These are phyloP conservation scores for Hemithea aestivaria DNA, from an alignment of 2,888 invertebrate genomes.

Conservation along the genomic window DNA sequence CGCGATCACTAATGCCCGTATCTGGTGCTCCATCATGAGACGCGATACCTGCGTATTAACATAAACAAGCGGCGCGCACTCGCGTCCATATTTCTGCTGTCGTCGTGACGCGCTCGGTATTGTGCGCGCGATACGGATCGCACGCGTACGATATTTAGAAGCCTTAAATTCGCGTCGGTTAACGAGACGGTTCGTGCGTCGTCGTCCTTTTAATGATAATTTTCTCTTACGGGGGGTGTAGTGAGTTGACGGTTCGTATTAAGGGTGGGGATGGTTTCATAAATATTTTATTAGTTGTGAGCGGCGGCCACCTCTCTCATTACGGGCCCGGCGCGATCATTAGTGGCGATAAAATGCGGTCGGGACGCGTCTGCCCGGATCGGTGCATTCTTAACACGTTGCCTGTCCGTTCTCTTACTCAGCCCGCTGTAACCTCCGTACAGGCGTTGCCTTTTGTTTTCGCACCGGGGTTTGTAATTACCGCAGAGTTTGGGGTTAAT, in stretches of 20 bases:
- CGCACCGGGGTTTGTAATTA: constrained; percentile 48
- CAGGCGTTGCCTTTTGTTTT: constrained; percentile 50
- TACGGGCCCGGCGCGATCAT: constrained; percentile 60
- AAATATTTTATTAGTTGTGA: constrained; percentile 73
- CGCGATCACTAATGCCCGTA: constrained; percentile 40
- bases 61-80: constrained; percentile 63
- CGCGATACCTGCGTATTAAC: constrained; percentile 69
- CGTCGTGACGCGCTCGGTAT: constrained; percentile 73
- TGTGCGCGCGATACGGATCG: constrained; percentile 76
- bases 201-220: constrained; percentile 29
- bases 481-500: constrained; percentile 37
- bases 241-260: constrained; percentile 66
- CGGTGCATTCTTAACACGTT: constrained; percentile 50
- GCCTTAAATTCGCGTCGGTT: constrained; percentile 71
- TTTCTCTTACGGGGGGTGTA: constrained; percentile 37
- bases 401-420: constrained; percentile 10
- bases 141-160: constrained; percentile 71
- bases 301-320: constrained; percentile 59
- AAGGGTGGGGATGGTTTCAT: constrained; percentile 63
- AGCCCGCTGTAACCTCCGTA: too few relatives aligned
- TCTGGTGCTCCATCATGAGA: constrained; percentile 64
- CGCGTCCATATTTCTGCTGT: constrained; percentile 72
- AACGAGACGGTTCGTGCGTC: constrained; percentile 54
- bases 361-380: constrained; percentile 35
- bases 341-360: constrained; percentile 72